Evolutionary conservation across 2,888 invertebrate species (phyloP).

Genomic region (Chouioia cunea): DNA sequence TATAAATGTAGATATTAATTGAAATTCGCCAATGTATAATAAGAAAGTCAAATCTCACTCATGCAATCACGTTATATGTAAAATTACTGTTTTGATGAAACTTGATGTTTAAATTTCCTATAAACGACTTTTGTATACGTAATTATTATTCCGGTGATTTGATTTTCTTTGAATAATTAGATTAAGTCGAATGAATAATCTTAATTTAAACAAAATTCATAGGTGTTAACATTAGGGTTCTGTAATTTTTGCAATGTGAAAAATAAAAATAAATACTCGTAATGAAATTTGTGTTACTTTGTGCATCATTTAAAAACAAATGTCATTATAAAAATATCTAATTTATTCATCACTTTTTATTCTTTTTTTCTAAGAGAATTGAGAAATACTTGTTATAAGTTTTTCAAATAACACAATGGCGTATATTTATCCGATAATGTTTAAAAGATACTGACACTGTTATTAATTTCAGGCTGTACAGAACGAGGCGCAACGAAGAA

Average conservation of each 20-base stretch:
- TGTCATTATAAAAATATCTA: slow-evolving; percentile 38
- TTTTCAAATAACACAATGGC: slow-evolving; percentile 30
- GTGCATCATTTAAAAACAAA: slow-evolving; percentile 42
- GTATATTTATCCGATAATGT: slow-evolving; percentile 21
- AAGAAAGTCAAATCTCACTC: slow-evolving; percentile 25
- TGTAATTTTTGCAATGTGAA: slow-evolving; percentile 12
- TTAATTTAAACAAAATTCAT: slow-evolving; percentile 24
- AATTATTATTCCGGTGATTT: slow-evolving; percentile 6
- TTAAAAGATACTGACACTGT: slow-evolving; percentile 35
- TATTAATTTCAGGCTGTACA: slow-evolving; percentile 48
- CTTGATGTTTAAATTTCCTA: neutral
- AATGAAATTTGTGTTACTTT: slow-evolving; percentile 26
- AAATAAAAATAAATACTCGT: slow-evolving; percentile 28
- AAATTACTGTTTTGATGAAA: too few relatives aligned
- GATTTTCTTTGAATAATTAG: slow-evolving; percentile 20
- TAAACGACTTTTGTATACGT: neutral
- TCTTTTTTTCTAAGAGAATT: slow-evolving; percentile 16
- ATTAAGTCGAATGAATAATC: slow-evolving; percentile 16
- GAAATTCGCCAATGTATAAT: neutral
- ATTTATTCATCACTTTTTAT: slow-evolving; percentile 32
- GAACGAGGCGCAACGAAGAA: slow-evolving; percentile 48
- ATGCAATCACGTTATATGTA: too few relatives aligned
- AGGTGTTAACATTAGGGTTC: slow-evolving; percentile 9
- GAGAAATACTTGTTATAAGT: slow-evolving; percentile 16
- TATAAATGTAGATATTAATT: slow-evolving; percentile 17